Percentiles rank a stretch among this genome's conserved stretches.
phyloP scores from a whole-genome alignment of 2,113 vertebrate genomes.

The Azemiops feae region DNA sequence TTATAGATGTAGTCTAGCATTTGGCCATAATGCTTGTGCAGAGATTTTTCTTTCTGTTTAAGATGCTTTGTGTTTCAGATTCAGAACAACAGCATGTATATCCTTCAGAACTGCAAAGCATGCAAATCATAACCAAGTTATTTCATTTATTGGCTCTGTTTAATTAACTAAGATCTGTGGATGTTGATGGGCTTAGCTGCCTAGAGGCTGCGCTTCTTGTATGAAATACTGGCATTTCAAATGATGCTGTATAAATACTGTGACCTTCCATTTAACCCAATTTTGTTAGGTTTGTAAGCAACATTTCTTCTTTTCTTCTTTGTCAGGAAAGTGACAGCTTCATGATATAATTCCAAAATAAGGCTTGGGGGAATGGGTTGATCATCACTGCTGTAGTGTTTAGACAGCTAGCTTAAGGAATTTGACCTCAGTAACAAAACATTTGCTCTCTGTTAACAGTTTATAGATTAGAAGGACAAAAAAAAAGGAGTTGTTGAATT shows the following conservation, averaged over 20 bases:
- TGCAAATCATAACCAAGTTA: background rate
- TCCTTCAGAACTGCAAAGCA: background rate
- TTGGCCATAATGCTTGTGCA: background rate
- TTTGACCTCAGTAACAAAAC: conserved; percentile 49
- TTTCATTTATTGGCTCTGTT: background rate
- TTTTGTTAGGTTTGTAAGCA: conserved; percentile 2
- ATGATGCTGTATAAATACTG: background rate
- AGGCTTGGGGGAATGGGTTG: conserved; percentile 6
- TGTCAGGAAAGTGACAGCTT: conserved; percentile 17
- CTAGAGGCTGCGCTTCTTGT: background rate
- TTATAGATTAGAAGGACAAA: conserved; percentile 26
- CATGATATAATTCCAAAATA: conserved; percentile 29
- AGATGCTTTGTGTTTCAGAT: background rate
- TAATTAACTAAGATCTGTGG: background rate
- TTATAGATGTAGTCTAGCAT: background rate
- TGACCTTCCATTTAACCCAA: background rate
- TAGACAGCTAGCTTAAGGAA: conserved; percentile 35
- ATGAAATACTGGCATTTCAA: conserved; percentile 8
- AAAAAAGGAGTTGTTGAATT: conserved; percentile 33
- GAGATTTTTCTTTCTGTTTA: background rate
- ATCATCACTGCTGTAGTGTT: conserved; percentile 33
- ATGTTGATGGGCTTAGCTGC: background rate
- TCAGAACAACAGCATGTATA: background rate
- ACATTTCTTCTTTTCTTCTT: conserved; percentile 13
- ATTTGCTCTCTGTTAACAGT: conserved; percentile 44